Evolutionary conservation across 2,888 invertebrate species (phyloP).

Genomic region (Epistrophe eligans): DNA sequence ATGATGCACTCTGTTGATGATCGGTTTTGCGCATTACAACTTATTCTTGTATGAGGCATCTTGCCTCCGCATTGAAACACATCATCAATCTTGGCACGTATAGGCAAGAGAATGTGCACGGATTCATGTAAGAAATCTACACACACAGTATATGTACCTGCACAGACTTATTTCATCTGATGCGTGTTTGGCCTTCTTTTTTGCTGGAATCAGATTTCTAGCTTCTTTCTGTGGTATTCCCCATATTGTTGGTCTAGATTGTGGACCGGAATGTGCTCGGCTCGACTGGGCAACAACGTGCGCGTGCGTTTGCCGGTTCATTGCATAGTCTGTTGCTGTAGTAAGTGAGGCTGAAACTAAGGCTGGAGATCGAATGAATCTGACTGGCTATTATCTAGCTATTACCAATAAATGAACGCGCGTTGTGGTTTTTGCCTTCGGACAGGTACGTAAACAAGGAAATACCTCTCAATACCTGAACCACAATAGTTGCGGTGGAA

Average conservation of each 20-base stretch:
- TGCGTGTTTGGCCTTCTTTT: conserved; percentile 10
- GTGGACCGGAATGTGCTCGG: conserved; percentile 53
- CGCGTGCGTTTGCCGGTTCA: conserved; percentile 63
- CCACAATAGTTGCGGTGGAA: not conserved
- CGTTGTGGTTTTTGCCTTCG: conserved; percentile 71
- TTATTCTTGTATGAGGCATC: conserved; percentile 45
- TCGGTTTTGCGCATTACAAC: conserved; percentile 54
- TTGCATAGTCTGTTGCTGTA: conserved; percentile 6
- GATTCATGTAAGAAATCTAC: conserved; percentile 45
- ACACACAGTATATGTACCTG: not conserved
- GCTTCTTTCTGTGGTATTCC: conserved; percentile 55
- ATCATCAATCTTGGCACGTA: conserved; percentile 63
- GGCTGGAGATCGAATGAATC: conserved; percentile 44
- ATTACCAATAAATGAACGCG: conserved; percentile 73
- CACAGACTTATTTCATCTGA: not conserved
- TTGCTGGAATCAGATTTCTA: conserved; percentile 48
- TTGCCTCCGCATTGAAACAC: conserved; percentile 31
- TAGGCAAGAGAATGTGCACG: conserved; percentile 37
- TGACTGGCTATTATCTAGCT: conserved; percentile 70
- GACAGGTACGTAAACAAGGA: conserved; percentile 72
- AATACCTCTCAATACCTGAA: conserved; percentile 56
- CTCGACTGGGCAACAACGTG: conserved; percentile 10
- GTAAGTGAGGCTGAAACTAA: not conserved
- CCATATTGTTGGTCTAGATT: conserved; percentile 69
- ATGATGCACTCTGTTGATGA: conserved; percentile 25